Conservation (phyloP, 2,113 vertebrate genomes). For the Aspidoscelis tigris region DNA sequence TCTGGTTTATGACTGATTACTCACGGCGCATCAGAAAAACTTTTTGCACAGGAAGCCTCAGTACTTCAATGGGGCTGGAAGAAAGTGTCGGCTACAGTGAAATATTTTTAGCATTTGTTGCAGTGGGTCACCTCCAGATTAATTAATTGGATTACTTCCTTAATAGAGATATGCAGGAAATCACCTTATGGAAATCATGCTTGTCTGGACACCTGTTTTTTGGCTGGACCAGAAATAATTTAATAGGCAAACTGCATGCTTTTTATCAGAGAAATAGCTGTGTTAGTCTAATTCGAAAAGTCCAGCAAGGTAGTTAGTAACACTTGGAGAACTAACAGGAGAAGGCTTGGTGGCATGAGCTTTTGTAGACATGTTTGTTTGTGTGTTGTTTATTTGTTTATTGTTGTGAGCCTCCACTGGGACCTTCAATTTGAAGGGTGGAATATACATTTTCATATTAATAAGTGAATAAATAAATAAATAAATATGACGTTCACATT, state of each 20-base stretch:
- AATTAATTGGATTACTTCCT: constrained; percentile 2
- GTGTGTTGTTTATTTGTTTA: not conserved
- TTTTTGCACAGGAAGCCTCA: not conserved
- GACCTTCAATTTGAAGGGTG: not conserved
- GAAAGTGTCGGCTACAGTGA: not conserved
- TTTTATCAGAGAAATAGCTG: too few relatives aligned
- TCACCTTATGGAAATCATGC: too few relatives aligned
- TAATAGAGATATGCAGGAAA: too few relatives aligned
- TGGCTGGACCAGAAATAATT: too few relatives aligned
- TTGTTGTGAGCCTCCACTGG: not conserved
- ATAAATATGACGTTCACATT: not conserved
- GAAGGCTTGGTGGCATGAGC: too few relatives aligned
- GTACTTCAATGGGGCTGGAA: constrained; percentile 21
- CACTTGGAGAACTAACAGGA: too few relatives aligned
- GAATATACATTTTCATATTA: not conserved
- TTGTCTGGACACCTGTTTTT: too few relatives aligned
- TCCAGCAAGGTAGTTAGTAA: too few relatives aligned
- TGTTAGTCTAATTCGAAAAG: too few relatives aligned
- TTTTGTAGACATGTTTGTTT: not conserved
- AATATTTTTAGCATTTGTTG: not conserved
- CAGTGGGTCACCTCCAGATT: not conserved
- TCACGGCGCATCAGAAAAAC: constrained; percentile 7
- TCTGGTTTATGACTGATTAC: not conserved
- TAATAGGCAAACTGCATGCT: too few relatives aligned
- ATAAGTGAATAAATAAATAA: not conserved